Base-by-base conservation (phyloP, 2,113 vertebrate genomes). In the Cyphomyrus discorhynchus region DNA sequence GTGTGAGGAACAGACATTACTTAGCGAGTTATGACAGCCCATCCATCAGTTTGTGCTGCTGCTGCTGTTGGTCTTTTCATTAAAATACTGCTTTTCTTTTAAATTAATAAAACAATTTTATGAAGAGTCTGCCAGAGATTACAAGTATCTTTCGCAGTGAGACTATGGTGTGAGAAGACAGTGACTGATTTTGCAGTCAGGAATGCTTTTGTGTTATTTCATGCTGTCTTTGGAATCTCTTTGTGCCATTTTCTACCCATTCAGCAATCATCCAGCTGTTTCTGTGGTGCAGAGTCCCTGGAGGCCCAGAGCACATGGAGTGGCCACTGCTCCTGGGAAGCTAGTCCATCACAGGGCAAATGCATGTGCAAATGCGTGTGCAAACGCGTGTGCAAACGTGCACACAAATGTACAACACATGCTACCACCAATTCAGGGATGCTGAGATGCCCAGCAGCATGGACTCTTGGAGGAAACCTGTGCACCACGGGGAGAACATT, bases 71-170 rank as follows among this genome's bases (percentile, higher is more conserved):
- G 21, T 86, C 45, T 13, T 86, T 86, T 86, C 45, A 86, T 86
- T 86, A 50, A 50, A 86, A n/a, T 24, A 3, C 83, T 50, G 24
- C 83, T 49, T 86, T 47, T 80, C 15, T 39, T 80, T 39, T 42
- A 42, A 80, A 80, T 80, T 17, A 27, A 27, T 47, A 10, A 86
- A 50, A 50, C 83, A 86, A 17, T 86, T 50, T 49, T 13, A 86
- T 47, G 42, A 49, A 46, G 42, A 49, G 42, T 27, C 82, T 86
- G n/a, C n/a, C 83, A 86, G 47, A 50, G 83, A n/a, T 56, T 53
- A 87, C 85, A 87, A 87, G 47, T 56, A 31, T 53, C 47, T 87
- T 56, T 87, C 53, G 49, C 50, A 87, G 19, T 56, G 17, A 80
- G 74, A 80, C 15, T 42, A 80, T 80, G 74, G 74, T 42, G 13